Percentiles rank a stretch among this genome's conserved stretches.
Conservation (phyloP, 2,113 vertebrate species). For the Pituophis catenifer region DNA sequence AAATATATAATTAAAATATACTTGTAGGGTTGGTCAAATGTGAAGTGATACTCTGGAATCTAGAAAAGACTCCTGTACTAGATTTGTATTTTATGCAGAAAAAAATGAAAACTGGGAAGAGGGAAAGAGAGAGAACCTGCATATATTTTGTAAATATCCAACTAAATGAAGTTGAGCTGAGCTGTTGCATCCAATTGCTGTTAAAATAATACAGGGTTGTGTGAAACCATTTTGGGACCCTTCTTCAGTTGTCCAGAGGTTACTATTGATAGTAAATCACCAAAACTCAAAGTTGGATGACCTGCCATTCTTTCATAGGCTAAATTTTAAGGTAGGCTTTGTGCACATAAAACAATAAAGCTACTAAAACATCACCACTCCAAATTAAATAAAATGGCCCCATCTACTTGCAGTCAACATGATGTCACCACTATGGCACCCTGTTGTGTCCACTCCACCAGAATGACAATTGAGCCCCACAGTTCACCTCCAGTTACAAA, state of each 20-base stretch:
- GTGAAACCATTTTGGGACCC: not conserved
- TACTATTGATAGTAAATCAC: not conserved
- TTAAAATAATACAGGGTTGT: not conserved
- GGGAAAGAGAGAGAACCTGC: not conserved
- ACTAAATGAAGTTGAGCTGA: not conserved
- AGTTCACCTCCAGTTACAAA: not conserved
- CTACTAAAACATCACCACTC: not conserved
- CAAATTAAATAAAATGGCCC: not conserved
- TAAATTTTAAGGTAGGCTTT: not conserved
- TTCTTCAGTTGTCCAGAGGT: not conserved
- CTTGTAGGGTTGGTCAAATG: not conserved
- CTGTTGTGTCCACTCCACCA: not conserved
- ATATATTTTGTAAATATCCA: not conserved
- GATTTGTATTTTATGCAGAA: not conserved
- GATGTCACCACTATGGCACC: not conserved
- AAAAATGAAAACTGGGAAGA: not conserved
- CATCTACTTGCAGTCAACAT: not conserved
- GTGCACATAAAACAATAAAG: not conserved
- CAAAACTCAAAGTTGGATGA: not conserved
- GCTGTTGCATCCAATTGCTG: not conserved
- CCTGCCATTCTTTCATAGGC: not conserved
- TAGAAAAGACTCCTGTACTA: not conserved
- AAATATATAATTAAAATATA: not conserved
- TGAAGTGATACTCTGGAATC: not conserved
- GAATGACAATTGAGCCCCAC: not conserved